Evolutionary conservation across 1,140 invertebrate genomes (phyloP).

Genomic region (Zaprionus lachaisei): DNA sequence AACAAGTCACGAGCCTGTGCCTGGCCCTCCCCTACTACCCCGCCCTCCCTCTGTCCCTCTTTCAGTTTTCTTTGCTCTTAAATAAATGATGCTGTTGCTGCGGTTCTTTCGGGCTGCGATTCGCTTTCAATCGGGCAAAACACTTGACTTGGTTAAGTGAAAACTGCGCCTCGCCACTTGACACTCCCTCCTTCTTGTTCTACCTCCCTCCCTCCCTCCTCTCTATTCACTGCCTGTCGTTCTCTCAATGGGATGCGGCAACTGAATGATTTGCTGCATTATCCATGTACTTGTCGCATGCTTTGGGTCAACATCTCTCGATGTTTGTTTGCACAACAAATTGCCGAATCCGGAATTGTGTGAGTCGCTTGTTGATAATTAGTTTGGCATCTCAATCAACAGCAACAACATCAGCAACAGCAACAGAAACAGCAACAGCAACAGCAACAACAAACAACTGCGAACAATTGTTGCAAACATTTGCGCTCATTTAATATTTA

Average conservation of each 20-base stretch:
- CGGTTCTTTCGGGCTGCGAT: conserved; percentile 51
- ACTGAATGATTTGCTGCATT: conserved; percentile 61
- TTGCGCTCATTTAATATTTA: conserved; percentile 61
- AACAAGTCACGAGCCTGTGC: not conserved
- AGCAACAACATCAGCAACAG: not conserved
- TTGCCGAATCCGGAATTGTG: conserved; percentile 19
- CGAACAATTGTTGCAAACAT: conserved; percentile 53
- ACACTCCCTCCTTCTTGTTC: not conserved
- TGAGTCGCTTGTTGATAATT: conserved; percentile 63
- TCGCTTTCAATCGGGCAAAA: conserved; percentile 61
- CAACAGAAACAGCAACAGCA: conserved; percentile 12
- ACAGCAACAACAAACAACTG: conserved; percentile 23
- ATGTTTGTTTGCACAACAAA: conserved; percentile 28
- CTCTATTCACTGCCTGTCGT: not conserved
- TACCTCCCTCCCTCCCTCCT: not conserved
- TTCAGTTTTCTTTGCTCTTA: conserved; percentile 30
- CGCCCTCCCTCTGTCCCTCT: not conserved
- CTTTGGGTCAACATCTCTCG: conserved; percentile 3
- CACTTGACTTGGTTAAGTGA: conserved; percentile 43
- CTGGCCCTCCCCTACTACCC: not conserved
- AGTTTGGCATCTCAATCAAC: conserved; percentile 37
- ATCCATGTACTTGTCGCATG: conserved; percentile 28
- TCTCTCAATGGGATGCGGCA: conserved; percentile 29
- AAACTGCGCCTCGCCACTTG: conserved; percentile 43
- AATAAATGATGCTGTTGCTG: conserved; percentile 78